Evolutionary conservation across 2,797 vertebrate genomes (phyloP), one percentile per base, ranked within the genome.

Genomic region (Chrosomus eos): DNA sequence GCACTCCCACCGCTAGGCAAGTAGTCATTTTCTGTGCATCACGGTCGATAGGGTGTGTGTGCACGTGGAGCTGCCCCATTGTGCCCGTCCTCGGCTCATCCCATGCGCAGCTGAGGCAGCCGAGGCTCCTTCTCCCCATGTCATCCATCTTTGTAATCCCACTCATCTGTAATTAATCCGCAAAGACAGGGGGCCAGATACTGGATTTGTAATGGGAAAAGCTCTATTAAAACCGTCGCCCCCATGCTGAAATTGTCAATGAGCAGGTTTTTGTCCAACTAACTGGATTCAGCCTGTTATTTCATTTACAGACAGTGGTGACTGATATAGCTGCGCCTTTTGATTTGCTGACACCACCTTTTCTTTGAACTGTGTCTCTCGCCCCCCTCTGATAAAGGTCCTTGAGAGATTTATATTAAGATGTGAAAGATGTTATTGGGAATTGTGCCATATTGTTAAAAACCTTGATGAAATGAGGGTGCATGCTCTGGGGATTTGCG

Each of bases 111-210:
- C 87, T 84, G 71, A 81, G 55, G 86, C 86, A 73, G 86, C 82
- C 58, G 77, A 31, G 80, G 80, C 55, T 64, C 66, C 89, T 89
- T 76, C 80, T 55, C 60, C 78, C 8, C 73, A 86, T 80, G 43
- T 80, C 77, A 38, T 93, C 89, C 91, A 92, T 96, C 95, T 93
- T 95, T 95, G 96, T 98, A 98, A 99, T 97, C 97, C 96, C 95
- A 91, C 95, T 97, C 96, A 94, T 91, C 95, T 95, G 94, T 97
- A 98, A 99, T 99, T 99, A 97, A 96, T 95, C 90, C 83, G 81
- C 87, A 92, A 92, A 92, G 87, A 90, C 91, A 95, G 95, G 95
- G 94, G 95, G 95, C 94, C 96, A 92, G 91, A 96, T 96, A 97
- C 95, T 94, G 95, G 94, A 96, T 97, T 97, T 97, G 96, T 96